phyloP scores from a whole-genome alignment of 2,888 invertebrate genomes.

The Agrochola circellaris region DNA sequence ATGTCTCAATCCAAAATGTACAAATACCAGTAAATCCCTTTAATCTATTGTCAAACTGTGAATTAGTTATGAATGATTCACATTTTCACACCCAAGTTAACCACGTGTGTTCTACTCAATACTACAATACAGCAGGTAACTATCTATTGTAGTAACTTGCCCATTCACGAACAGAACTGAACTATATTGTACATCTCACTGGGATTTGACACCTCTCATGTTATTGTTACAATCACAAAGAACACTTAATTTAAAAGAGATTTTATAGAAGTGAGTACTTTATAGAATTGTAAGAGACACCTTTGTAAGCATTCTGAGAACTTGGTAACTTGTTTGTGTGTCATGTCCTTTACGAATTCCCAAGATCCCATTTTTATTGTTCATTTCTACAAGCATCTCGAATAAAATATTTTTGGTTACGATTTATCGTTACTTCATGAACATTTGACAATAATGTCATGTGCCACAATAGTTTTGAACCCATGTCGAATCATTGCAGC shows the following conservation, averaged over 20 bases:
- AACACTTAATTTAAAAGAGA: slow-evolving; percentile 31
- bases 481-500: not conserved
- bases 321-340: too few species aligned
- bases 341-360: not conserved
- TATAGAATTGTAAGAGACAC: slow-evolving; percentile 11
- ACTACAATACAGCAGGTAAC: slow-evolving; percentile 40
- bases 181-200: slow-evolving; percentile 12
- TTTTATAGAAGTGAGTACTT: slow-evolving; percentile 12
- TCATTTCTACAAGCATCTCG: not conserved
- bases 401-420: not conserved
- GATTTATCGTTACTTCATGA: not conserved
- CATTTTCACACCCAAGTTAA: slow-evolving; percentile 4
- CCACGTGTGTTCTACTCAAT: slow-evolving; percentile 31
- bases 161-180: slow-evolving; percentile 32
- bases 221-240: slow-evolving; percentile 50
- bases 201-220: slow-evolving; percentile 32
- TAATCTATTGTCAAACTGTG: not conserved
- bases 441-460: not conserved
- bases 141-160: slow-evolving; percentile 34
- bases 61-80: slow-evolving; percentile 12
- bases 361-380: not conserved
- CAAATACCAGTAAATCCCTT: not conserved
- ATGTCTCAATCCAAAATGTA: not conserved
- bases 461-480: not conserved
- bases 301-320: slow-evolving; percentile 19